Evolutionary conservation across 2,797 vertebrate species (phyloP).

Genomic region (Sebastes trivittatus): DNA sequence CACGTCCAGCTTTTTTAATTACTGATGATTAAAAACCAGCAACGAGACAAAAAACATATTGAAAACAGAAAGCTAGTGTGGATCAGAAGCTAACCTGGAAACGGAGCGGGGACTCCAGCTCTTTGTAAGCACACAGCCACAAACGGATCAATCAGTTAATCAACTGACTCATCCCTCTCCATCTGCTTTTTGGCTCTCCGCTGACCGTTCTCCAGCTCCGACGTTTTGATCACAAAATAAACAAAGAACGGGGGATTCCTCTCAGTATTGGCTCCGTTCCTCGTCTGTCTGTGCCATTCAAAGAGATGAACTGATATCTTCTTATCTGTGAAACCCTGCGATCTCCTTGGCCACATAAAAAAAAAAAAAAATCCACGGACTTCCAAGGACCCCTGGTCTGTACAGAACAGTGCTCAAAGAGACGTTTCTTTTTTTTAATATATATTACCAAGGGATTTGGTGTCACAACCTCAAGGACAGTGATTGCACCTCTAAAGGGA

Average conservation of each 20-base stretch:
- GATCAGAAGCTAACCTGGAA: slow-evolving; percentile 1
- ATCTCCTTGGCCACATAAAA: slow-evolving; percentile 57
- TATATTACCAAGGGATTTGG: slow-evolving; percentile 38
- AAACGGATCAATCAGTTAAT: slow-evolving; percentile 15
- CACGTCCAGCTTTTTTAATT: background rate
- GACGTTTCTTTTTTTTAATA: slow-evolving; percentile 21
- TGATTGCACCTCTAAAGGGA: slow-evolving; percentile 64
- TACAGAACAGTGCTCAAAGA: slow-evolving; percentile 32
- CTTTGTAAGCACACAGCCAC: background rate
- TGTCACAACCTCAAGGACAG: slow-evolving; percentile 58
- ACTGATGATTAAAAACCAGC: background rate
- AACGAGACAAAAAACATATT: background rate
- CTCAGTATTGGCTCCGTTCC: slow-evolving; percentile 6
- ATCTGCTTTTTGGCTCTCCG: background rate
- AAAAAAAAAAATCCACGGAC: slow-evolving; percentile 35
- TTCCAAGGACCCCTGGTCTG: slow-evolving; percentile 52
- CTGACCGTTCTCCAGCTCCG: background rate
- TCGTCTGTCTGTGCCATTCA: slow-evolving; percentile 42
- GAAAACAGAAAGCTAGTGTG: background rate
- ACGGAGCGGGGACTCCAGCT: background rate
- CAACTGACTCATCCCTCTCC: background rate
- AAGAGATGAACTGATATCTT: slow-evolving; percentile 45
- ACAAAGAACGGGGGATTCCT: slow-evolving; percentile 7
- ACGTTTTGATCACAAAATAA: slow-evolving; percentile 18
- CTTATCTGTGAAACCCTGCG: slow-evolving; percentile 51